phyloP scores from a whole-genome alignment of 2,113 vertebrate genomes.

The Cairina moschata region DNA sequence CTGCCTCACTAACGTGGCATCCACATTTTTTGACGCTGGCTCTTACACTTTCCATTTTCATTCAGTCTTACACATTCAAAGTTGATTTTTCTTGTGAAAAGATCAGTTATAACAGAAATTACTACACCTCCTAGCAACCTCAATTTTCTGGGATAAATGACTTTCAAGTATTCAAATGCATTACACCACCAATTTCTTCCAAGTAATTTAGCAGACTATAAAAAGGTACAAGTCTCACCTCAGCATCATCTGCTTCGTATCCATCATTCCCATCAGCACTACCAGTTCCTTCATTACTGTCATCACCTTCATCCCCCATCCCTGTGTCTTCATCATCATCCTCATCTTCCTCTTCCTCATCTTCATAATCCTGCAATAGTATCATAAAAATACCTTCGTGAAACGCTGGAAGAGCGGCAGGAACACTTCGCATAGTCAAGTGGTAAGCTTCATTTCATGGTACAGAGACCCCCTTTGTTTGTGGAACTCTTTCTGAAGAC shows the following conservation, averaged over 20 bases:
- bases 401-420: background rate
- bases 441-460: background rate
- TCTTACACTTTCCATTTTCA: background rate
- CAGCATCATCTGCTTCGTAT: slow-evolving; percentile 91
- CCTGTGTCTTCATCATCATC: slow-evolving; percentile 94
- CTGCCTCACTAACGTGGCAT: background rate
- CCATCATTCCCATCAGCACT: slow-evolving; percentile 90
- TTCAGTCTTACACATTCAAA: background rate
- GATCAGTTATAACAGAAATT: background rate
- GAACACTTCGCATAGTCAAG: background rate
- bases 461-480: background rate
- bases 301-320: slow-evolving; percentile 93
- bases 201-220: background rate
- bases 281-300: slow-evolving; percentile 91
- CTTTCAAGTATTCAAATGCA: background rate
- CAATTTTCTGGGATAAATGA: background rate
- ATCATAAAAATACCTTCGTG: background rate
- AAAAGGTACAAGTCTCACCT: slow-evolving; percentile 74
- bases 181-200: background rate
- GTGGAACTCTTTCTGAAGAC: background rate
- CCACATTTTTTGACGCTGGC: background rate
- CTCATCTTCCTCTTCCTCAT: slow-evolving; percentile 89
- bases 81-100: background rate
- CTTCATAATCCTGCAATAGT: slow-evolving; percentile 85
- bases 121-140: background rate